Base-by-base conservation (phyloP, 2,888 invertebrate genomes). In the Geophilus truncorum region DNA sequence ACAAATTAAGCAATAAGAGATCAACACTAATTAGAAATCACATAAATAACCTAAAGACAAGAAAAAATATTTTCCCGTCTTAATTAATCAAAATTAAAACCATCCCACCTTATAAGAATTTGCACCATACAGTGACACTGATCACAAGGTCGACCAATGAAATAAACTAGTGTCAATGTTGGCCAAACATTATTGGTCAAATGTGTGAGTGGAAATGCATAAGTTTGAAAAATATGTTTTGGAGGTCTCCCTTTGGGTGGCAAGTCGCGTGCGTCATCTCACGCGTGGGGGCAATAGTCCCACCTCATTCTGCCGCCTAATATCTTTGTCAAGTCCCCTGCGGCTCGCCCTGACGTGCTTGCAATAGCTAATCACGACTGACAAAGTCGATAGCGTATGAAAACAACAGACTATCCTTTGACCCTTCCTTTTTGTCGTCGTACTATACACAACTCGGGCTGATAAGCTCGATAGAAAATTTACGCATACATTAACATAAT, bases 211-310 rank as follows among this genome's bases (percentile, higher is more conserved):
- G 28, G 70, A 34, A 77, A 77, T 34, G 77, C 21, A 77, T 32
- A 34, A 32, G 77, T 45, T 78, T 78, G 78, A 78, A 78, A 78
- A 78, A 78, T 78, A 78, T 25, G 45, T 40, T 36, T 78, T 78
- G 40, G 10, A 7, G 45, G 51, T 23, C 25, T 78, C 78, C 51
- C 78, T 78, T 78, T 78, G 78, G 78, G 51, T 21, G 12, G 28
- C 18, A 21, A 21, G 32, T 32, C 32, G 32, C 77, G 32, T 32
- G 36, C 77, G 77, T 77, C 77, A 77, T 77, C 34, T 32, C 6
- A 28, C 25, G 70, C 28, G 25, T 70, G 25, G 28, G 57, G 70
- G 70, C 70, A 70, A 28, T 70, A 28, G 70, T 28, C 70, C 70
- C 70, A 70, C 70, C 70, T 70, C 70, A 70, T 70, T 70, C 70